Conservation (phyloP, 2,797 vertebrate genomes). For the Alcedo atthis region DNA sequence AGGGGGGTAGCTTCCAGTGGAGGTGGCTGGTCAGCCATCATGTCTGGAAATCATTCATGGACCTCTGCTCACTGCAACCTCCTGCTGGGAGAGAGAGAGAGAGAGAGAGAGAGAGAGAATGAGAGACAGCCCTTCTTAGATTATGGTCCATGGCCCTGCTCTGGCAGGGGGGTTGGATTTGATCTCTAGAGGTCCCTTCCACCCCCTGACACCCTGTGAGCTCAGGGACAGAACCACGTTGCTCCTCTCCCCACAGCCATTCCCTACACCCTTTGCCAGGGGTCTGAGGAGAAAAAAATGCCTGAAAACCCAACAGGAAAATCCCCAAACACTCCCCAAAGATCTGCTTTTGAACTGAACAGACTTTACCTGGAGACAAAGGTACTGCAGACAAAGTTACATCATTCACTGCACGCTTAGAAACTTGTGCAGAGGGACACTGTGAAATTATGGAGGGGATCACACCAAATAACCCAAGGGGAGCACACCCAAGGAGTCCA, state of each 20-base stretch:
- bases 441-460: neutral
- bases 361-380: neutral
- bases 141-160: too few species aligned
- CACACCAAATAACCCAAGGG: rapidly evolving
- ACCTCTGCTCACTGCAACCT: constrained; percentile 54
- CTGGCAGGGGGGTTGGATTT: too few species aligned
- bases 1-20: constrained; percentile 79
- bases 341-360: neutral
- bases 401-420: too few species aligned
- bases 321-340: neutral
- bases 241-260: neutral
- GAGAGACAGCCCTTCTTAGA: too few species aligned
- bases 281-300: neutral
- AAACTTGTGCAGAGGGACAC: neutral
- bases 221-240: rapidly evolving
- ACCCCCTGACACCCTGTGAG: too few species aligned
- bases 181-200: too few species aligned
- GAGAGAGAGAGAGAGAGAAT: neutral
- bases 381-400: neutral
- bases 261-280: neutral
- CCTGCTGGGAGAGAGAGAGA: constrained; percentile 46
- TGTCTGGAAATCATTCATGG: constrained; percentile 78
- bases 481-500: neutral
- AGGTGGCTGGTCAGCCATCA: constrained; percentile 84
- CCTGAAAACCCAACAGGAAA: neutral